phyloP scores from a whole-genome alignment of 2,113 vertebrate species.

The Mormyrus lacerda region DNA sequence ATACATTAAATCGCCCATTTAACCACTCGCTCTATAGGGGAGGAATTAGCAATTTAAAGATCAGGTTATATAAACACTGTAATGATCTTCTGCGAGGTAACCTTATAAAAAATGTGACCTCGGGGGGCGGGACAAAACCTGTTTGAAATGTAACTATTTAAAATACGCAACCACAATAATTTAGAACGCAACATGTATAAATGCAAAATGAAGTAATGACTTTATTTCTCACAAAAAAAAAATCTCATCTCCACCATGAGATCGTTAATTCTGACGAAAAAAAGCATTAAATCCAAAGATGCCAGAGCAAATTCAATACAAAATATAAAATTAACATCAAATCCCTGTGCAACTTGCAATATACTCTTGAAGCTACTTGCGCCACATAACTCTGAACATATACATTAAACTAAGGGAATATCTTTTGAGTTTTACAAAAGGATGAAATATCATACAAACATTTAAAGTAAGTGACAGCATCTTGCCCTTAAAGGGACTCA shows the following conservation, averaged over 20 bases:
- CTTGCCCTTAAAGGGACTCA: not conserved
- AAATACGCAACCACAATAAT: not conserved
- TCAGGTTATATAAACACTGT: not conserved
- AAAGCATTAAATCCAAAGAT: not conserved
- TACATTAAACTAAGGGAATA: not conserved
- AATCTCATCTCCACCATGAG: not conserved
- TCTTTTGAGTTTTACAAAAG: not conserved
- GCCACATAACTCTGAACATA: not conserved
- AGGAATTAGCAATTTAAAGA: no score
- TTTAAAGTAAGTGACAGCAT: not conserved
- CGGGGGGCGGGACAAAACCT: not conserved
- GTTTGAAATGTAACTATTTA: not conserved
- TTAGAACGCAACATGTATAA: not conserved
- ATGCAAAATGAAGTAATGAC: not conserved
- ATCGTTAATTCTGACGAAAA: not conserved
- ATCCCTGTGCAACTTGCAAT: conserved; percentile 2
- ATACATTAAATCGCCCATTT: not conserved
- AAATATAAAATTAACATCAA: not conserved
- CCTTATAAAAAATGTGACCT: not conserved
- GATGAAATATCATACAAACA: not conserved
- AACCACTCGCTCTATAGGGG: not conserved
- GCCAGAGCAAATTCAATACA: not conserved
- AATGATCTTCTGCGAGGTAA: not conserved
- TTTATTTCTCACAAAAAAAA: conserved; percentile 7
- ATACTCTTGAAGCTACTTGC: not conserved